Conservation (phyloP, 2,797 vertebrate genomes). For the Merluccius polli region DNA sequence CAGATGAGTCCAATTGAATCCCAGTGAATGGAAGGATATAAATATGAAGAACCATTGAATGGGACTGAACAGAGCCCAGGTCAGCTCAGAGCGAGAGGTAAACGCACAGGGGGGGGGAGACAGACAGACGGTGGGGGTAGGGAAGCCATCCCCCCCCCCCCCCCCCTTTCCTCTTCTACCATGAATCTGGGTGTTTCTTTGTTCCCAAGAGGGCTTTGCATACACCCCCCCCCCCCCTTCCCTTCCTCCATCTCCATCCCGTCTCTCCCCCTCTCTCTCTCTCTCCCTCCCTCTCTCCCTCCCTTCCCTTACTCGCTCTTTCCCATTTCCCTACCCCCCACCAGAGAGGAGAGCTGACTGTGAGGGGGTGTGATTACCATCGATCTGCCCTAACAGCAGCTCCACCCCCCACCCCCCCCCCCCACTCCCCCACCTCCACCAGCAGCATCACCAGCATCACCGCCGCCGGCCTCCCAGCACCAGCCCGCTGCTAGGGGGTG, state of each 20-base stretch:
- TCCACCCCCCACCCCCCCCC: constrained; percentile 52
- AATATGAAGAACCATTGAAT: too few relatives aligned
- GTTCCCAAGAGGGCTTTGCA: constrained; percentile 42
- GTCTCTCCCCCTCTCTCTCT: constrained; percentile 1
- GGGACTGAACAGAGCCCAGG: too few relatives aligned
- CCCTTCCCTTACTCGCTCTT: constrained; percentile 6
- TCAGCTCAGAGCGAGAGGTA: not conserved
- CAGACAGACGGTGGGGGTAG: constrained; percentile 6
- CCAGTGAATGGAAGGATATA: too few relatives aligned
- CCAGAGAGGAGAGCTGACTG: constrained; percentile 39
- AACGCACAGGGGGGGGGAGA: not conserved
- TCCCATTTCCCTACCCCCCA: constrained; percentile 37
- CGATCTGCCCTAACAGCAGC: constrained; percentile 57
- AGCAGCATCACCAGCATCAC: not conserved
- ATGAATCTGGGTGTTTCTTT: constrained; percentile 48
- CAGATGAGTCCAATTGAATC: too few relatives aligned
- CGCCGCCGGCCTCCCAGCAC: not conserved
- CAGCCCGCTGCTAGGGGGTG: not conserved
- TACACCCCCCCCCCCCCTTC: not conserved
- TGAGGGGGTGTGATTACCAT: constrained; percentile 61
- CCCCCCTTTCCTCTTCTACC: constrained; percentile 32
- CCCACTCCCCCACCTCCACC: too few relatives aligned
- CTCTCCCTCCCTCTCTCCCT: constrained; percentile 2
- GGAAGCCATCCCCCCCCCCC: constrained; percentile 31
- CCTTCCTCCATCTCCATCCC: not conserved